A percentile compares a stretch with the other conserved stretches of the same genome.
phyloP scores from a whole-genome alignment of 2,888 invertebrate species.

The Eutolmus rufibarbis region DNA sequence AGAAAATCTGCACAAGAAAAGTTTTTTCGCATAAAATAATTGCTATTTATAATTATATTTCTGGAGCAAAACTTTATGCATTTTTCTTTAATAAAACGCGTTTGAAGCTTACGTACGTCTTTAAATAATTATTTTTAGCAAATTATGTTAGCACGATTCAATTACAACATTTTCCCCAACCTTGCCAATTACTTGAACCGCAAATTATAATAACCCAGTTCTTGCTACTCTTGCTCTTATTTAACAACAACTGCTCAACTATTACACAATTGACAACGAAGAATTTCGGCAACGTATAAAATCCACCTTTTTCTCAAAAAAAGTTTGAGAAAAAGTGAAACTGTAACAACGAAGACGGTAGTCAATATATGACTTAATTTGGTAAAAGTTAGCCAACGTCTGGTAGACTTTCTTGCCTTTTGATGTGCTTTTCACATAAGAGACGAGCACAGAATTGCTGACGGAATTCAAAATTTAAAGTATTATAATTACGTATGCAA shows the following conservation, averaged over 20 bases:
- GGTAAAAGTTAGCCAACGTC: not conserved
- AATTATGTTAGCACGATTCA: not conserved
- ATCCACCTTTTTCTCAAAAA: not conserved
- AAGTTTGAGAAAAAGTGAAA: not conserved
- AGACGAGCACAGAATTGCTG: not conserved
- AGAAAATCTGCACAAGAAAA: too few species aligned
- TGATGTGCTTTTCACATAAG: conserved; percentile 4
- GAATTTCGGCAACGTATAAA: not conserved
- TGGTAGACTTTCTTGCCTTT: not conserved
- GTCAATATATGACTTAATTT: conserved; percentile 3
- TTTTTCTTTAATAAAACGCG: too few species aligned
- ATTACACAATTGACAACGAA: not conserved
- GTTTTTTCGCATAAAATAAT: too few species aligned
- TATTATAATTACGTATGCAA: not conserved
- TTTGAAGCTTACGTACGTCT: too few species aligned
- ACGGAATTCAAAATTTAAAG: conserved; percentile 7
- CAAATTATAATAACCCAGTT: not conserved
- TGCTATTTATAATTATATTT: too few species aligned
- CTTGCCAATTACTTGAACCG: not conserved
- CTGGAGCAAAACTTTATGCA: not conserved
- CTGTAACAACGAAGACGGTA: not conserved
- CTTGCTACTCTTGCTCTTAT: not conserved
- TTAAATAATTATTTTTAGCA: too few species aligned
- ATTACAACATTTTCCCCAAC: not conserved
- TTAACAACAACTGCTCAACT: not conserved